A percentile compares a stretch with the other conserved stretches of the same genome.
Conservation (phyloP, 1,140 invertebrate genomes). For the Calliphora vicina region DNA sequence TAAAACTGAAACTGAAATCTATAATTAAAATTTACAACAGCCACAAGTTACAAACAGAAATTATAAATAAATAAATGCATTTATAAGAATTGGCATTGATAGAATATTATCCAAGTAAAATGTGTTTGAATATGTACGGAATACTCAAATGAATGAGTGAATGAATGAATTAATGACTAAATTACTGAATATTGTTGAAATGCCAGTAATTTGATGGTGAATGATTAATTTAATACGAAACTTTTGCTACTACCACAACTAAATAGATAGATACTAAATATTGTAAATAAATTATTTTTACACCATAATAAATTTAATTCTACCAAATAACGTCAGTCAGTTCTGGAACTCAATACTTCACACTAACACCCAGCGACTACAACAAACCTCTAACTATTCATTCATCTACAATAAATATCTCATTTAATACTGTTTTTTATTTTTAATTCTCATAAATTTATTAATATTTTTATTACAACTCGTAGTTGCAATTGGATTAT, state of each 20-base stretch:
- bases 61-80: not conserved
- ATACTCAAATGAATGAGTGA: not conserved
- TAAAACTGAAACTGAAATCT: not conserved
- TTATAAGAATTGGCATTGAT: not conserved
- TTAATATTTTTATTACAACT: not conserved
- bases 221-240: not conserved
- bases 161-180: not conserved
- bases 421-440: too few relatives aligned
- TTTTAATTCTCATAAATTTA: not conserved
- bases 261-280: not conserved
- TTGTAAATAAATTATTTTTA: too few relatives aligned
- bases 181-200: not conserved
- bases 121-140: not conserved
- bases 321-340: too few relatives aligned
- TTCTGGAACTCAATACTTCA: not conserved
- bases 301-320: not conserved
- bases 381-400: too few relatives aligned
- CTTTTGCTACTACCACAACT: not conserved
- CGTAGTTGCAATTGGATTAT: not conserved
- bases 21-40: slow-evolving; percentile 14
- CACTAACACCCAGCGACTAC: too few relatives aligned
- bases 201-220: not conserved
- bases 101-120: not conserved
- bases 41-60: not conserved
- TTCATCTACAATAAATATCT: not conserved